phyloP scores from a whole-genome alignment of 2,113 vertebrate genomes.

The Etia nguti region DNA sequence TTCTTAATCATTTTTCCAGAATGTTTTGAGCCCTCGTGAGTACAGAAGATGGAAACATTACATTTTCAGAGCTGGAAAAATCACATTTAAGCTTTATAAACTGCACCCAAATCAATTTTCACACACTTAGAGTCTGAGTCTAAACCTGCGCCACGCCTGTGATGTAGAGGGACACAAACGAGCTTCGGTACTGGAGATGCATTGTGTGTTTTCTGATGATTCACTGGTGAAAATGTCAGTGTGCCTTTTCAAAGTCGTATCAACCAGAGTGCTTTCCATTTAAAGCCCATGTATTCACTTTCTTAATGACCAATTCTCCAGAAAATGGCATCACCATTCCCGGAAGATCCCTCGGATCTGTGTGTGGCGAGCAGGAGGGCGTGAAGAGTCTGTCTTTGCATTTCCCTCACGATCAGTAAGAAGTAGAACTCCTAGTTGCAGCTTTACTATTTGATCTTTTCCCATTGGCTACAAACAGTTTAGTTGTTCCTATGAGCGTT shows the following conservation, averaged over 20 bases:
- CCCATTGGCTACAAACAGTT: background rate
- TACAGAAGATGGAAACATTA: background rate
- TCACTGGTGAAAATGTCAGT: background rate
- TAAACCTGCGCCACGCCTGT: background rate
- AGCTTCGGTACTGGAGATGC: background rate
- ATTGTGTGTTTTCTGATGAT: background rate
- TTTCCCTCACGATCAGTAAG: background rate
- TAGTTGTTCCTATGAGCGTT: background rate
- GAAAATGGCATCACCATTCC: background rate
- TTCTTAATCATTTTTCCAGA: background rate
- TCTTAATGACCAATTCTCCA: background rate
- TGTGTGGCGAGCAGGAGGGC: background rate
- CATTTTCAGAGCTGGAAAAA: background rate
- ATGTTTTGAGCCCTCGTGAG: background rate
- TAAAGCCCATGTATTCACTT: background rate
- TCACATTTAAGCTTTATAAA: background rate
- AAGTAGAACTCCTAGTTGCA: background rate
- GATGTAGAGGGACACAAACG: background rate
- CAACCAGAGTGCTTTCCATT: background rate
- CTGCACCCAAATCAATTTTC: background rate
- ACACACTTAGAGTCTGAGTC: background rate
- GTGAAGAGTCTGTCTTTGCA: background rate
- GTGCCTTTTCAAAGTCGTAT: background rate
- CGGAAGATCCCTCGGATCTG: background rate
- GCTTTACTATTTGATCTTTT: background rate